These are phyloP conservation scores for Selene dorsalis DNA, from an alignment of 2,797 vertebrate genomes.

Conservation along the genomic window DNA sequence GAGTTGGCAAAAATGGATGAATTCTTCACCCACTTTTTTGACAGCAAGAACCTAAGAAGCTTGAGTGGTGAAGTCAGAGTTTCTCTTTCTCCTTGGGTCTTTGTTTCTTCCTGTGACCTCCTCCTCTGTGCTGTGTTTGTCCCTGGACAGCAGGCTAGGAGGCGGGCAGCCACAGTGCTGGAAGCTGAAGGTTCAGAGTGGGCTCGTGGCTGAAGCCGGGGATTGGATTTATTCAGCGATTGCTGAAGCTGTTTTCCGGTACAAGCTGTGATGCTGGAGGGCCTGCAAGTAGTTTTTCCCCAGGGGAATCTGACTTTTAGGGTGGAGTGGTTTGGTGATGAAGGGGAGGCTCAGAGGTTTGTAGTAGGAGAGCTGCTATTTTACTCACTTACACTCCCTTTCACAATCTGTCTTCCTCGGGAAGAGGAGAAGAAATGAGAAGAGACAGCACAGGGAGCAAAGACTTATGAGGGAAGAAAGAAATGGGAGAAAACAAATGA, in stretches of 20 bases:
- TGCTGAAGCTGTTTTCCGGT: slow-evolving; percentile 34
- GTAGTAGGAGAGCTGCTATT: slow-evolving; percentile 54
- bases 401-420: slow-evolving; percentile 62
- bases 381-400: slow-evolving; percentile 60
- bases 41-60: slow-evolving; percentile 54
- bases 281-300: slow-evolving; percentile 49
- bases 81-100: slow-evolving; percentile 47
- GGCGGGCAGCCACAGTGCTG: slow-evolving; percentile 44
- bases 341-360: slow-evolving; percentile 43
- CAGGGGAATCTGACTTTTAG: slow-evolving; percentile 54
- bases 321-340: slow-evolving; percentile 57
- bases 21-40: slow-evolving; percentile 46
- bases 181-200: slow-evolving; percentile 48
- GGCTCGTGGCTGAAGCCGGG: slow-evolving; percentile 53
- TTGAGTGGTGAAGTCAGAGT: slow-evolving; percentile 57
- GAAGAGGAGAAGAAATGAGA: slow-evolving; percentile 48
- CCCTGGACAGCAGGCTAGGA: slow-evolving; percentile 59
- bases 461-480: slow-evolving; percentile 42
- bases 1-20: slow-evolving; percentile 22
- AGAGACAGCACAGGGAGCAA: slow-evolving; percentile 52
- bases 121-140: slow-evolving; percentile 50
- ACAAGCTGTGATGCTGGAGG: slow-evolving; percentile 46
- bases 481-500: slow-evolving; percentile 44
- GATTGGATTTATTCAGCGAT: slow-evolving; percentile 49
- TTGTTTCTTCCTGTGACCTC: slow-evolving; percentile 42